Evolutionary conservation across 2,797 vertebrate species (phyloP), one percentile per base, ranked within the genome.

Genomic region (Uromys caudimaculatus): DNA sequence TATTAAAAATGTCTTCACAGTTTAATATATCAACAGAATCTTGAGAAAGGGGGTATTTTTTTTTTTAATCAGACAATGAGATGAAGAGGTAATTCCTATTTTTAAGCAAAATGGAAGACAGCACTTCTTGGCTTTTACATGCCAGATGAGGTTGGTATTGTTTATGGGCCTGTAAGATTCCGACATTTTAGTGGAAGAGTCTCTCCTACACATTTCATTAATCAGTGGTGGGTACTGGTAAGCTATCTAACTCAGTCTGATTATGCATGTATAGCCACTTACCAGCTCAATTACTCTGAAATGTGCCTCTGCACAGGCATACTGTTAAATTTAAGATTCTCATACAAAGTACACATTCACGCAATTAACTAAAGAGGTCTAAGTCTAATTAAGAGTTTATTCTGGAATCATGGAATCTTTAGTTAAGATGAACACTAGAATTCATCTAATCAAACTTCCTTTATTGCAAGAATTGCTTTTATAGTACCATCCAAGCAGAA

Each of bases 291-390:
- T 76, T 75, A 87, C 52, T 94, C 88, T 88, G 35, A 95, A 93
- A 77, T 77, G 71, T 86, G 56, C 47, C 64, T 88, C 27, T 64
- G 16, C 38, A 91, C 64, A 90, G n/a, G 71, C n/a, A 83, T 52
- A 71, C 77, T 95, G 58, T 62, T 95, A 95, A 96, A 94, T 71
- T 96, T 90, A 87, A 93, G 79, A 50, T 41, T 92, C 44, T 78
- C 78, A 71, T 89, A 92, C 60, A 94, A 10, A 89, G 58, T 64
- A 67, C 19, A 82, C 41, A 93, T 47, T 90, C 10, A 38, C 8
- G 78, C 24, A 95, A 93, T 69, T 89, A 95, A 96, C 19, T 90
- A 91, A 93, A 94, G 73, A 60, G 24, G 76, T 83, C 23, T 94
- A 8, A 77, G 47, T 92, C 71, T 95, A 95, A 77, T 93, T 91